Evolutionary conservation across 2,797 vertebrate genomes (phyloP).

Genomic region (Pseudochirops cupreus): DNA sequence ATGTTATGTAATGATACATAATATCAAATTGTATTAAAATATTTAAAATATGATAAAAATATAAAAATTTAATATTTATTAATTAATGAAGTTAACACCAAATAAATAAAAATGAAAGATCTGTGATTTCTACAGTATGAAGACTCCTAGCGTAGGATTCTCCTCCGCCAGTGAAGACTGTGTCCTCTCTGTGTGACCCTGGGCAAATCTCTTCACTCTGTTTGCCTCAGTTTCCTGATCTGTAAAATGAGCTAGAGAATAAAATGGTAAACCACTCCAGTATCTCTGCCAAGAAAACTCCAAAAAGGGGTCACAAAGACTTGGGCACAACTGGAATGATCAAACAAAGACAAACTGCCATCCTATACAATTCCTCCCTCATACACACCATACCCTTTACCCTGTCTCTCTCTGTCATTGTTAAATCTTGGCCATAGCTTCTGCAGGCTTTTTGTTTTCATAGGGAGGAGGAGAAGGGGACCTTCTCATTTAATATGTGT

Average conservation of each 20-base stretch:
- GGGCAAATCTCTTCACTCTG: neutral
- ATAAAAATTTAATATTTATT: no score
- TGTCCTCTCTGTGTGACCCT: neutral
- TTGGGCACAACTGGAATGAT: neutral
- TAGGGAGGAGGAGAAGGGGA: neutral
- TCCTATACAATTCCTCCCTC: neutral
- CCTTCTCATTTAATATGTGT: neutral
- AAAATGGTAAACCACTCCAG: neutral
- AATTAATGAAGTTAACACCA: no score
- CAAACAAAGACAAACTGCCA: neutral
- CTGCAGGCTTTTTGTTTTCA: neutral
- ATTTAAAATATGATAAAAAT: no score
- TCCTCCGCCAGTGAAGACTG: neutral
- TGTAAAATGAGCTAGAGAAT: neutral
- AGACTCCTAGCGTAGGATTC: neutral
- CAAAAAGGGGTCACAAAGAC: neutral
- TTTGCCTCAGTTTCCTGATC: neutral
- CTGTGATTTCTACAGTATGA: neutral
- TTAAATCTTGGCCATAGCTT: neutral
- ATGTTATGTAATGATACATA: no score
- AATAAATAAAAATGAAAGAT: neutral
- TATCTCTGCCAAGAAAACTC: neutral
- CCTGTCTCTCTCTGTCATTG: neutral
- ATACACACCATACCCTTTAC: neutral
- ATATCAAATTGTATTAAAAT: no score